These are phyloP conservation scores for Notolabrus celidotus DNA, from an alignment of 2,797 vertebrate species.

Conservation along the genomic window DNA sequence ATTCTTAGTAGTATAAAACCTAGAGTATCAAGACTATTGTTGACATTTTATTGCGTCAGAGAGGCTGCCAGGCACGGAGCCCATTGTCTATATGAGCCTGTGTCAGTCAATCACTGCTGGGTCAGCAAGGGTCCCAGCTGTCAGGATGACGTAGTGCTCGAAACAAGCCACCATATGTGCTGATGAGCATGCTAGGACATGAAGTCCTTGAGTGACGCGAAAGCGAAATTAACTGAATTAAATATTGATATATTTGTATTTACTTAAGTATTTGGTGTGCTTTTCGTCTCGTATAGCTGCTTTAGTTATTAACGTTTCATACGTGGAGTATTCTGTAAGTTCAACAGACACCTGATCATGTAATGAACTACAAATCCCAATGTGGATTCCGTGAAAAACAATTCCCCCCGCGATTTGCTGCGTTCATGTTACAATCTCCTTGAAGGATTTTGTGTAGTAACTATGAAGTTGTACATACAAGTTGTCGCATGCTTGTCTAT, in stretches of 20 bases:
- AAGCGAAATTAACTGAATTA: not conserved
- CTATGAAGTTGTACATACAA: not conserved
- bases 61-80: conserved; percentile 1
- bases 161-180: conserved; percentile 49
- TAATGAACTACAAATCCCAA: conserved; percentile 81
- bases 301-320: not conserved
- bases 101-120: conserved; percentile 61
- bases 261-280: accelerated
- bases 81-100: conserved; percentile 43
- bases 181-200: conserved; percentile 62
- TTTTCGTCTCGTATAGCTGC: not conserved
- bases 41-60: conserved; percentile 37
- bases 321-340: not conserved
- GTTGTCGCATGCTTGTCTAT: not conserved
- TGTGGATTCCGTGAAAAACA: conserved; percentile 32
- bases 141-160: conserved; percentile 54
- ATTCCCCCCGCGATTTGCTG: conserved; percentile 28
- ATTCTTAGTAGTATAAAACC: not conserved
- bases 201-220: conserved; percentile 31
- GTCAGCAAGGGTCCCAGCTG: conserved; percentile 77
- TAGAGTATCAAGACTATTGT: not conserved
- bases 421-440: not conserved
- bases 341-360: not conserved
- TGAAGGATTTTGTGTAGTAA: accelerated
- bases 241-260: not conserved